Conservation (phyloP, 2,888 invertebrate genomes). For the Scelioninae gen. 2 region DNA sequence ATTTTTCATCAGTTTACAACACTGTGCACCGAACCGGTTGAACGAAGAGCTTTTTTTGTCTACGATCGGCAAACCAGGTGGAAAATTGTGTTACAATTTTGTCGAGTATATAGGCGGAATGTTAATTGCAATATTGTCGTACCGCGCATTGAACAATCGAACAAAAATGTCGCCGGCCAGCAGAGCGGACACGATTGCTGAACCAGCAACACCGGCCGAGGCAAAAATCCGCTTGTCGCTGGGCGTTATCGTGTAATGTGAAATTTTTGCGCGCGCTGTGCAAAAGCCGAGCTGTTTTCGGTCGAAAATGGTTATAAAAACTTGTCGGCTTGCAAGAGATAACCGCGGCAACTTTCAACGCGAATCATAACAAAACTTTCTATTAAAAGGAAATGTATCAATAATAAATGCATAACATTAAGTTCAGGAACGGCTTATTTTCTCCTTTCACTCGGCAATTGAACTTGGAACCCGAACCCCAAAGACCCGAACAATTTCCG, state of each 20-base stretch:
- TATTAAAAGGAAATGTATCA: slow-evolving; percentile 48
- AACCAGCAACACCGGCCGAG: background rate
- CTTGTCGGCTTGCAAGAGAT: slow-evolving; percentile 20
- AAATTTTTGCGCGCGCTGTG: slow-evolving; percentile 15
- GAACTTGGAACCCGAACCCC: slow-evolving; percentile 4
- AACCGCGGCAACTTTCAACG: slow-evolving; percentile 45
- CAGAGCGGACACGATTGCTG: background rate
- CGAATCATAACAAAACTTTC: slow-evolving; percentile 52
- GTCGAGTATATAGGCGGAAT: too few relatives aligned
- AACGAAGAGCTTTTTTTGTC: too few relatives aligned
- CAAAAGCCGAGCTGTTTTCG: slow-evolving; percentile 19
- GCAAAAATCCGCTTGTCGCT: slow-evolving; percentile 11
- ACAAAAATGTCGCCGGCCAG: slow-evolving; percentile 38
- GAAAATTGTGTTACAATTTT: too few relatives aligned
- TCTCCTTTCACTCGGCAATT: slow-evolving; percentile 44
- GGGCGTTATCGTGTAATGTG: slow-evolving; percentile 15
- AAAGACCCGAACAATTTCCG: background rate
- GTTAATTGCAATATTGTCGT: too few relatives aligned
- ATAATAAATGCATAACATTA: slow-evolving; percentile 49
- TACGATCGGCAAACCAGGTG: too few relatives aligned
- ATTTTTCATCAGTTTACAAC: too few relatives aligned
- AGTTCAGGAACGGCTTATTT: slow-evolving; percentile 23
- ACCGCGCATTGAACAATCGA: too few relatives aligned
- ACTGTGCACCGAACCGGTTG: too few relatives aligned
- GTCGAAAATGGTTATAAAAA: slow-evolving; percentile 32